phyloP scores from a whole-genome alignment of 1,140 invertebrate genomes.

The Cotesia glomerata region DNA sequence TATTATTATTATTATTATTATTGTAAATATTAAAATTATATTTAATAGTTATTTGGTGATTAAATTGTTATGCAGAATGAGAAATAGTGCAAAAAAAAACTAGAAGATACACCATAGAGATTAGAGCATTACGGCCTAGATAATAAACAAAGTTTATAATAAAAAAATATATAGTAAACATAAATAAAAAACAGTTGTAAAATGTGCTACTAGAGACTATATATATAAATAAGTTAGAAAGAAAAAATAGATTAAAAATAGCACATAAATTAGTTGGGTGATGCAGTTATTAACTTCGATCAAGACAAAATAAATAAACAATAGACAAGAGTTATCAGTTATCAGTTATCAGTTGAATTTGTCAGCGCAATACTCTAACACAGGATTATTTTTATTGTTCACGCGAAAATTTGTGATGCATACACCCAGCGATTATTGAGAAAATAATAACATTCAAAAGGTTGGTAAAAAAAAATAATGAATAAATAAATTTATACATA shows the following conservation, averaged over 20 bases:
- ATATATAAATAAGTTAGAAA: neutral
- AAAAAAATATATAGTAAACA: no score
- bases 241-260: slow-evolving; percentile 4
- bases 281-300: neutral
- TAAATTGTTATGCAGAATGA: slow-evolving; percentile 14
- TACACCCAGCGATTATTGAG: slow-evolving; percentile 18
- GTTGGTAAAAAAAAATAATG: slow-evolving; percentile 45
- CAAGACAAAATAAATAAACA: neutral
- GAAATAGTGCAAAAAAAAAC: slow-evolving; percentile 15
- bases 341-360: neutral
- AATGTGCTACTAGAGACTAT: slow-evolving; percentile 7
- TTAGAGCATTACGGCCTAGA: slow-evolving; percentile 31
- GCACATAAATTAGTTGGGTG: slow-evolving; percentile 15
- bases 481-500: slow-evolving; percentile 34
- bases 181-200: neutral
- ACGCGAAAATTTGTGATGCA: slow-evolving; percentile 5
- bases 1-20: neutral
- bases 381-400: slow-evolving; percentile 7
- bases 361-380: neutral
- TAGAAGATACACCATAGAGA: slow-evolving; percentile 22
- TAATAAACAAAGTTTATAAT: slow-evolving; percentile 1
- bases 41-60: neutral
- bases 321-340: neutral
- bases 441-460: slow-evolving; percentile 8
- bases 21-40: neutral